Percentiles rank a stretch among this genome's conserved stretches.
These are phyloP conservation scores for Eupeodes corollae DNA, from an alignment of 1,140 invertebrate species.

Conservation along the genomic window DNA sequence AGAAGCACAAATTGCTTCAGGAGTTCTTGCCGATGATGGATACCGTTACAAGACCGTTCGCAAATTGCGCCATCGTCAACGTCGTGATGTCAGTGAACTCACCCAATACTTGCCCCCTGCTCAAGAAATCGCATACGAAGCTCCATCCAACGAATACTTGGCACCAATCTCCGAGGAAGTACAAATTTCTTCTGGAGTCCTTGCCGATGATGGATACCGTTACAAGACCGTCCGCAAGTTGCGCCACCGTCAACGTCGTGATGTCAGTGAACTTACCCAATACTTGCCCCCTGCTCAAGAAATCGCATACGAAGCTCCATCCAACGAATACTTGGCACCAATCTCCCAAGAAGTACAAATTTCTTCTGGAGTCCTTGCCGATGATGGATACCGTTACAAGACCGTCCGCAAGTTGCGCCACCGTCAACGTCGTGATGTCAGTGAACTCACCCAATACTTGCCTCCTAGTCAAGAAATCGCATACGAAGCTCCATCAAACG, in stretches of 20 bases:
- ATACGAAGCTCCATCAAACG: not conserved
- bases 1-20: not conserved
- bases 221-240: not conserved
- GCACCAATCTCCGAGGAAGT: not conserved
- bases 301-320: not conserved
- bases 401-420: not conserved
- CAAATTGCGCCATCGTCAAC: not conserved
- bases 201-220: not conserved
- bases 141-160: not conserved
- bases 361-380: not conserved
- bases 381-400: not conserved
- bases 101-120: not conserved
- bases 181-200: not conserved
- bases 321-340: not conserved
- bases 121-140: not conserved
- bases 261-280: not conserved
- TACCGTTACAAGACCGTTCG: not conserved
- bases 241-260: not conserved
- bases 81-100: not conserved
- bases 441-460: not conserved
- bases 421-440: conserved; percentile 1
- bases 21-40: not conserved
- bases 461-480: not conserved
- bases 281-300: not conserved
- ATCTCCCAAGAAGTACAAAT: not conserved